phyloP scores from a whole-genome alignment of 2,113 vertebrate species.

The Alces alces region DNA sequence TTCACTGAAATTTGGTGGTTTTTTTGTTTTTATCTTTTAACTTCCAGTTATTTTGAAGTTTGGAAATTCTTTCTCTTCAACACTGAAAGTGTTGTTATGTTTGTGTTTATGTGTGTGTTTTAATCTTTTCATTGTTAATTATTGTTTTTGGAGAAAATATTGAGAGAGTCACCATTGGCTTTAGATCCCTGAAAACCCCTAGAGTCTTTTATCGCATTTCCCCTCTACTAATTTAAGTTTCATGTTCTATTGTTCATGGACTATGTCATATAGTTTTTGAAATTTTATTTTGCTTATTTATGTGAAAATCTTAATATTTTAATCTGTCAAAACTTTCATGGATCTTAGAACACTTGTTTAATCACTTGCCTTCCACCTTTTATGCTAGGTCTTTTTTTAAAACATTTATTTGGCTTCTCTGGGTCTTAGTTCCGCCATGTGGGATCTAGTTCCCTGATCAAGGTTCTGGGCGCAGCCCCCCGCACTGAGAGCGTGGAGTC shows the following conservation, averaged over 20 bases:
- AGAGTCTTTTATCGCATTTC: not conserved
- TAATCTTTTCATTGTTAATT: not conserved
- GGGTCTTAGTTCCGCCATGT: not conserved
- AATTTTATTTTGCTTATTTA: not conserved
- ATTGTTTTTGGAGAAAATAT: not conserved
- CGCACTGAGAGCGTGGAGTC: fast-evolving
- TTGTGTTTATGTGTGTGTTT: not conserved
- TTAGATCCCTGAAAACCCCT: not conserved
- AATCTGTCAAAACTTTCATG: not conserved
- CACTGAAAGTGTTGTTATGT: not conserved
- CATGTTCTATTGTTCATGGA: not conserved
- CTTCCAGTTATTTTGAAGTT: not conserved
- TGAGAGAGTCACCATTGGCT: not conserved
- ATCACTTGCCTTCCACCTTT: not conserved
- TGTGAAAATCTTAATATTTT: not conserved
- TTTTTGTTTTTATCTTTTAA: not conserved
- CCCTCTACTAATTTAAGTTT: not conserved
- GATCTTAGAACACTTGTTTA: not conserved
- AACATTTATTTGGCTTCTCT: not conserved
- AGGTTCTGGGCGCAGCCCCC: not conserved
- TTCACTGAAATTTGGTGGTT: not conserved
- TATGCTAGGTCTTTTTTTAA: not conserved
- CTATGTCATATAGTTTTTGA: not conserved
- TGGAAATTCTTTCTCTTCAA: not conserved
- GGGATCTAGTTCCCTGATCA: not conserved